Evolutionary conservation across 2,888 invertebrate genomes (phyloP).

Genomic region (Germaria angustata): DNA sequence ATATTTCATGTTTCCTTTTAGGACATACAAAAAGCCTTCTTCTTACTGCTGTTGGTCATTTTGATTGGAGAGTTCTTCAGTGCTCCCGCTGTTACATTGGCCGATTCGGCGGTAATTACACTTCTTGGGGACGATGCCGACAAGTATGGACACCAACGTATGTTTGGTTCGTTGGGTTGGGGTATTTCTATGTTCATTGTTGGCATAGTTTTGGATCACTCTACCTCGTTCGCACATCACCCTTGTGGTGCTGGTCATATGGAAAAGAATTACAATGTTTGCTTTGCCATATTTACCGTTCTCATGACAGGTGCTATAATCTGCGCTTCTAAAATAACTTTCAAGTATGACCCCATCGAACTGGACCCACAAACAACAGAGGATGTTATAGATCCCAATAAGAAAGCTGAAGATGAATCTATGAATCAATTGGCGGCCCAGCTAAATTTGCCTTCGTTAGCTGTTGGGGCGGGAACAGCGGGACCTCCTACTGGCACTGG

Average conservation of each 20-base stretch:
- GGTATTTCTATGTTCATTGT: constrained; percentile 99
- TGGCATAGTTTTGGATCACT: constrained; percentile 94
- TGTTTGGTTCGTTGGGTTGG: constrained; percentile 99
- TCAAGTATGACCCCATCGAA: constrained; percentile 82
- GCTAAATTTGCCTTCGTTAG: constrained; percentile 89
- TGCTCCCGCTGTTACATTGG: constrained; percentile 96
- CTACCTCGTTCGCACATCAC: constrained; percentile 95
- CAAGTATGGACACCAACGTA: constrained; percentile 96
- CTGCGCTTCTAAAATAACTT: constrained; percentile 89
- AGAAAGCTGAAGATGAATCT: constrained; percentile 87
- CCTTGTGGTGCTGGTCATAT: constrained; percentile 93
- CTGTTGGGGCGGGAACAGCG: constrained; percentile 80
- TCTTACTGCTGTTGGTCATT: constrained; percentile 93
- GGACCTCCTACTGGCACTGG: constrained; percentile 71
- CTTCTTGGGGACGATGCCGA: constrained; percentile 93
- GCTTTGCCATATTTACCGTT: constrained; percentile 98
- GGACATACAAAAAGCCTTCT: constrained; percentile 97
- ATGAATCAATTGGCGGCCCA: constrained; percentile 92
- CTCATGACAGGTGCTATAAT: constrained; percentile 97
- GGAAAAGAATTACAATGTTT: constrained; percentile 99
- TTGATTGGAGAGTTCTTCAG: constrained; percentile 98
- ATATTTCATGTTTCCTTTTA: constrained; percentile 68
- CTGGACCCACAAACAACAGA: constrained; percentile 79
- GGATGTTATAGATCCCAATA: constrained; percentile 74
- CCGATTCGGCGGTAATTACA: constrained; percentile 94